A percentile compares a stretch with the other conserved stretches of the same genome.
Evolutionary conservation across 2,113 vertebrate species (phyloP).

Genomic region (Chaetorhynchus papuensis): DNA sequence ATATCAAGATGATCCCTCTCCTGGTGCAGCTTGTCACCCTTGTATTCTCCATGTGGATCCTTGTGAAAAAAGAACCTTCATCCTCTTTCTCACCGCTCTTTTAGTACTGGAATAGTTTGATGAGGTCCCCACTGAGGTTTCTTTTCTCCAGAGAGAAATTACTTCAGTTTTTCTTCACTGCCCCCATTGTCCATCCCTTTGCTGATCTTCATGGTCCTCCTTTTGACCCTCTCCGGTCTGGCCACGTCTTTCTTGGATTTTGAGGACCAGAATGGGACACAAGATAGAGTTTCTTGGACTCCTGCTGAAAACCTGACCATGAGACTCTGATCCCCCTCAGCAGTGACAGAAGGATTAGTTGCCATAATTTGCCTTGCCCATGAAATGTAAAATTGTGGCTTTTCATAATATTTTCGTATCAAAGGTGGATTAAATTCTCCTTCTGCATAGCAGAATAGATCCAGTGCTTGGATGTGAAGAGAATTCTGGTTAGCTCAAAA

Average conservation of each 20-base stretch:
- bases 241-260: accelerated
- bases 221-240: background rate
- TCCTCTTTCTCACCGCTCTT: background rate
- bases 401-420: background rate
- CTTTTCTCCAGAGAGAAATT: background rate
- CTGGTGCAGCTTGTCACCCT: background rate
- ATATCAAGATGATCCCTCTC: background rate
- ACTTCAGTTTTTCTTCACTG: background rate
- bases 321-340: background rate
- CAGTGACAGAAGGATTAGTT: background rate
- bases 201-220: background rate
- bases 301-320: background rate
- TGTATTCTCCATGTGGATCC: background rate
- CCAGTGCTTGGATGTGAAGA: background rate
- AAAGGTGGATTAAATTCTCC: background rate
- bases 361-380: background rate
- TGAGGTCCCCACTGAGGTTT: accelerated
- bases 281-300: background rate
- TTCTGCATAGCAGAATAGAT: background rate
- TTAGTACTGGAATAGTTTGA: background rate
- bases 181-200: background rate
- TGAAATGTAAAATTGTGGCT: background rate
- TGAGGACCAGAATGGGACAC: background rate
- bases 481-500: background rate
- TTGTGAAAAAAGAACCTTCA: background rate